phyloP scores from a whole-genome alignment of 2,113 vertebrate species.

The Cephalopterus ornatus region DNA sequence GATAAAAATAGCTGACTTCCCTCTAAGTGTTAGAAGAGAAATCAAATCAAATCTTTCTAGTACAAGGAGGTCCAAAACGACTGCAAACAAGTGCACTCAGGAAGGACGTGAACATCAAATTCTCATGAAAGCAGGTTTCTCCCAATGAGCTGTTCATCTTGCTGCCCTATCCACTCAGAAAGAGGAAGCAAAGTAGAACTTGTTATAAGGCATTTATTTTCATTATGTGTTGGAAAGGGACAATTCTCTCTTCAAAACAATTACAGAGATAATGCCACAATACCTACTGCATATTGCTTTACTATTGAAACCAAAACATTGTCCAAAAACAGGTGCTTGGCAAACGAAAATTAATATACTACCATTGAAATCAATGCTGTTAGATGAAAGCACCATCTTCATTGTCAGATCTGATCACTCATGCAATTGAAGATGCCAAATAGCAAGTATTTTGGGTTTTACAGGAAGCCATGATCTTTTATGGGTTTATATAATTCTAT shows the following conservation, averaged over 20 bases:
- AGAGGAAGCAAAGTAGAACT: background rate
- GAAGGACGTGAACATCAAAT: background rate
- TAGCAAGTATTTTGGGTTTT: slow-evolving; percentile 19
- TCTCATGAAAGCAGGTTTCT: background rate
- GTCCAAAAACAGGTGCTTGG: background rate
- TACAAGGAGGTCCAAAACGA: background rate
- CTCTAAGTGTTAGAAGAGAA: background rate
- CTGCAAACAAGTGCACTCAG: background rate
- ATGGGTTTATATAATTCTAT: background rate
- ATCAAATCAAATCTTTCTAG: background rate
- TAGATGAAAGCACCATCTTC: slow-evolving; percentile 37
- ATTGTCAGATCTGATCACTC: background rate
- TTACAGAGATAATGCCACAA: slow-evolving; percentile 51
- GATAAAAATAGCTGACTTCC: background rate
- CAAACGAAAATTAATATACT: background rate
- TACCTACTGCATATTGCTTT: slow-evolving; percentile 29
- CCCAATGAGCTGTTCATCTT: background rate
- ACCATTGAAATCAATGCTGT: slow-evolving; percentile 6
- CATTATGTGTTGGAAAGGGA: slow-evolving; percentile 41
- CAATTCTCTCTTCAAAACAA: slow-evolving; percentile 15
- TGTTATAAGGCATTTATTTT: slow-evolving; percentile 58
- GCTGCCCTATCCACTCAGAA: background rate
- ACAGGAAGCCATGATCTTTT: slow-evolving; percentile 27
- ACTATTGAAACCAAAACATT: slow-evolving; percentile 13
- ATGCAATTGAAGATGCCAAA: background rate